Base-by-base conservation (phyloP, 1,140 invertebrate genomes). In the Luehdorfia chinensis region DNA sequence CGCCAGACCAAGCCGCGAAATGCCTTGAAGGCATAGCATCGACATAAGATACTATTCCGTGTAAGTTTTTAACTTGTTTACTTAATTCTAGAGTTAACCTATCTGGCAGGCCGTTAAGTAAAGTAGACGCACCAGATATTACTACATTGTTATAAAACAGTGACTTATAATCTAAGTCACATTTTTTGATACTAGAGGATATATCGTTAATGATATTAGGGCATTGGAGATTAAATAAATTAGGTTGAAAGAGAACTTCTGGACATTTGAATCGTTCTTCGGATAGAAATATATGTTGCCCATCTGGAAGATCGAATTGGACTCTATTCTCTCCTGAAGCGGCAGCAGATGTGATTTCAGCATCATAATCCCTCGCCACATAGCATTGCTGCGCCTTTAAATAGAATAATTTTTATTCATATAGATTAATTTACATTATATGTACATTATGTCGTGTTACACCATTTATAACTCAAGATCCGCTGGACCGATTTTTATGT, bases 231-330 rank as follows among this genome's bases (percentile, higher is more conserved):
- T 91, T 92, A 31, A 93, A 76, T 72, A 95, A 91, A 1, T 90
- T 89, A 27, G 95, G 94, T 67, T 94, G 93, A 89, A 96, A 96
- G 47, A 97, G 88, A 23, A 94, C 91, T 84, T 97, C 95, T 2
- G 95, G 94, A 63, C 94, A 96, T 64, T 94, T 90, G 89, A 96
- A 96, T 39, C 94, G 88, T 84, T 96, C 94, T 71, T 94, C 93
- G 11, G 94, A 94, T 43, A 97, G 92, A 33, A 94, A 92, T 65
- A 96, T 78, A 23, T 96, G 92, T 75, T 95, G 94, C 30, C 93
- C 95, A 66, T 95, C 94, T 14, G 94, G 95, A 30, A 96, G 84
- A 68, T 94, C 92, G 62, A 94, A 96, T 27, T 88, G 90, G 74
- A 94, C 92, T 36, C 64, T 50, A 41, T 47, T 57, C 39, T 73